Evolutionary conservation across 2,888 invertebrate genomes (phyloP).

Genomic region (Athrips mouffetella): DNA sequence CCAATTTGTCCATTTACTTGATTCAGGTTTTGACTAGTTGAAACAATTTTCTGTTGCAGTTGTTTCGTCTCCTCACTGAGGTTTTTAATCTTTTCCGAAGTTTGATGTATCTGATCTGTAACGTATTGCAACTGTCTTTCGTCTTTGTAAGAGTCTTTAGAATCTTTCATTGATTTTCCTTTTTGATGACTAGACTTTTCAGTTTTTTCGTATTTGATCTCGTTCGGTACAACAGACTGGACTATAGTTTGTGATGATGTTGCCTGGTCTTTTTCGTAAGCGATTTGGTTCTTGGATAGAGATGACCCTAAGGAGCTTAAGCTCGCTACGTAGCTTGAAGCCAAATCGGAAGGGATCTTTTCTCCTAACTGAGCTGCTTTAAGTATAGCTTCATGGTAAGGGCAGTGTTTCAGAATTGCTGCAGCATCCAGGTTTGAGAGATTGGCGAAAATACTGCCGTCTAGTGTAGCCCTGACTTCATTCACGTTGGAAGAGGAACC

Average conservation of each 20-base stretch:
- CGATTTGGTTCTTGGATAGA: conserved; percentile 64
- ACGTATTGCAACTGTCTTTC: conserved; percentile 47
- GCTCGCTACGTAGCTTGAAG: conserved; percentile 74
- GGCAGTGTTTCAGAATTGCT: conserved; percentile 71
- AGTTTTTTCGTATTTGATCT: conserved; percentile 42
- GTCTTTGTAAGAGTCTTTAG: conserved; percentile 47
- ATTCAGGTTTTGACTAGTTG: conserved; percentile 48
- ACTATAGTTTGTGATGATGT: conserved; percentile 56
- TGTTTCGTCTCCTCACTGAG: conserved; percentile 60
- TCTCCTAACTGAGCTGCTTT: conserved; percentile 63
- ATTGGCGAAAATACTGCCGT: conserved; percentile 60
- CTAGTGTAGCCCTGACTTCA: conserved; percentile 57
- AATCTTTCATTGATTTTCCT: conserved; percentile 52
- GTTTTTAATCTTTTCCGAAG: conserved; percentile 61
- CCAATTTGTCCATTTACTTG: conserved; percentile 33
- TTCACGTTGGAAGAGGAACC: conserved; percentile 63
- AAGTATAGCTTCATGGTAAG: conserved; percentile 72
- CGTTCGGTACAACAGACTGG: conserved; percentile 49
- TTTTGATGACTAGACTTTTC: conserved; percentile 41
- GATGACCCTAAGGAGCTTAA: conserved; percentile 72
- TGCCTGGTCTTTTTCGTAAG: conserved; percentile 47
- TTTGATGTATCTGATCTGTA: conserved; percentile 60
- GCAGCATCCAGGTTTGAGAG: conserved; percentile 63
- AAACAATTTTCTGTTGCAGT: conserved; percentile 61
- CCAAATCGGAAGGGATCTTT: conserved; percentile 67